Evolutionary conservation across 2,888 invertebrate genomes (phyloP).

Genomic region (Caenorhabditis uteleia): DNA sequence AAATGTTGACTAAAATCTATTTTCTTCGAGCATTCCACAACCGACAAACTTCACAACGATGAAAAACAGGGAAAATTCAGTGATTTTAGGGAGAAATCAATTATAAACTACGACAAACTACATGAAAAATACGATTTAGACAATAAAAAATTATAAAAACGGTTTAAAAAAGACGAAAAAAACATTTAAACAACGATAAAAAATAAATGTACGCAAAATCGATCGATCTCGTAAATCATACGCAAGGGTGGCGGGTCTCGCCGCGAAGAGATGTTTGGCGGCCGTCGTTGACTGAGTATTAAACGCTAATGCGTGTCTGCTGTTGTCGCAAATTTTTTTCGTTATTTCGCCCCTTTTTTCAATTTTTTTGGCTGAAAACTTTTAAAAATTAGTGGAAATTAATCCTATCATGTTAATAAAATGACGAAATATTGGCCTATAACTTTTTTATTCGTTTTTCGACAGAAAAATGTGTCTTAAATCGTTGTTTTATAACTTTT

Average conservation of each 20-base stretch:
- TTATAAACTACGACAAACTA: too few relatives aligned
- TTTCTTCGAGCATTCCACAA: too few relatives aligned
- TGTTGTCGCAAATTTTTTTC: background rate
- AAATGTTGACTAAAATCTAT: too few relatives aligned
- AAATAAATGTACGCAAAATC: conserved; percentile 12
- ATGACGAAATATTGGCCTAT: background rate
- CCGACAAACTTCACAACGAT: too few relatives aligned
- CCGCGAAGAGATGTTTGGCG: conserved; percentile 1
- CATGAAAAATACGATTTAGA: too few relatives aligned
- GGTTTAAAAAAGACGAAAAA: conserved; percentile 1
- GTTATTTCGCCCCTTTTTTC: conserved; percentile 13
- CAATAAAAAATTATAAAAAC: too few relatives aligned
- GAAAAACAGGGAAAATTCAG: too few relatives aligned
- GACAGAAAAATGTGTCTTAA: background rate
- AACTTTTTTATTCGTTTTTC: conserved; percentile 1
- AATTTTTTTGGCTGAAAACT: too few relatives aligned
- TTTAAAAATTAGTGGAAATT: too few relatives aligned
- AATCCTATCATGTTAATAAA: too few relatives aligned
- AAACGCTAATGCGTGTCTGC: conserved; percentile 33
- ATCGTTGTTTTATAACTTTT: background rate
- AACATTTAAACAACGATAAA: conserved; percentile 3
- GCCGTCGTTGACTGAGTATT: conserved; percentile 33
- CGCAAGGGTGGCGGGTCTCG: conserved; percentile 12
- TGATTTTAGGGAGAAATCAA: too few relatives aligned
- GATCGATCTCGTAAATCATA: conserved; percentile 34